Evolutionary conservation across 1,140 invertebrate genomes (phyloP).

Genomic region (Neodiprion virginianus): DNA sequence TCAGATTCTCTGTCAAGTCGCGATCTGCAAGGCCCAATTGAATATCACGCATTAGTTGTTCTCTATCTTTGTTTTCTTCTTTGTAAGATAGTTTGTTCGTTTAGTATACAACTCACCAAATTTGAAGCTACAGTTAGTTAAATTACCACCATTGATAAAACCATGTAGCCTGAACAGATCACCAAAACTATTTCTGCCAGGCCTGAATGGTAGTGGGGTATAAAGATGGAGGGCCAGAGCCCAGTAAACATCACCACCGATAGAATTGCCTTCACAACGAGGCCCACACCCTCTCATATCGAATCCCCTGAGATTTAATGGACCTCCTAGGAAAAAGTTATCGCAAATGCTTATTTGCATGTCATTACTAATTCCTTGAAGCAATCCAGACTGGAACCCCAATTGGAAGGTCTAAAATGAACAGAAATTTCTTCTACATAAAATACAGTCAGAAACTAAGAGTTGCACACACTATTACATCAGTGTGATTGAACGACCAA

Average conservation of each 20-base stretch:
- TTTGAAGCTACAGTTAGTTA: constrained; percentile 63
- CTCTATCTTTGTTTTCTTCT: constrained; percentile 7
- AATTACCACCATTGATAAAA: constrained; percentile 85
- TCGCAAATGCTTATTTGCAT: constrained; percentile 74
- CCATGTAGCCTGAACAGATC: constrained; percentile 83
- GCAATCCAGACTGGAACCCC: constrained; percentile 72
- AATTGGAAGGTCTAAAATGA: constrained; percentile 76
- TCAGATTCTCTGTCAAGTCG: constrained; percentile 51
- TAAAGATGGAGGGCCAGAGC: constrained; percentile 80
- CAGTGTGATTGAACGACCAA: too few species aligned
- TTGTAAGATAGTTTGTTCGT: neutral
- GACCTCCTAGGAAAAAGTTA: constrained; percentile 87
- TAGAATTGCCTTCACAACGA: constrained; percentile 72
- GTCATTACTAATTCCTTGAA: constrained; percentile 70
- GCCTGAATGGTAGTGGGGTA: constrained; percentile 84
- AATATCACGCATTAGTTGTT: constrained; percentile 23
- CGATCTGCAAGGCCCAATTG: constrained; percentile 46
- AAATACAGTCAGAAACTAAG: too few species aligned
- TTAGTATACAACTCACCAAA: constrained; percentile 35
- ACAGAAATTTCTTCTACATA: neutral
- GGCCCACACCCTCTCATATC: constrained; percentile 82
- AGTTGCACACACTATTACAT: neutral
- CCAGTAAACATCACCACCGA: constrained; percentile 81
- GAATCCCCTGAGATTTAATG: constrained; percentile 84
- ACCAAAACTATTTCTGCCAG: constrained; percentile 75